Base-by-base conservation (phyloP, 2,888 invertebrate genomes). In the Microchrysa polita region DNA sequence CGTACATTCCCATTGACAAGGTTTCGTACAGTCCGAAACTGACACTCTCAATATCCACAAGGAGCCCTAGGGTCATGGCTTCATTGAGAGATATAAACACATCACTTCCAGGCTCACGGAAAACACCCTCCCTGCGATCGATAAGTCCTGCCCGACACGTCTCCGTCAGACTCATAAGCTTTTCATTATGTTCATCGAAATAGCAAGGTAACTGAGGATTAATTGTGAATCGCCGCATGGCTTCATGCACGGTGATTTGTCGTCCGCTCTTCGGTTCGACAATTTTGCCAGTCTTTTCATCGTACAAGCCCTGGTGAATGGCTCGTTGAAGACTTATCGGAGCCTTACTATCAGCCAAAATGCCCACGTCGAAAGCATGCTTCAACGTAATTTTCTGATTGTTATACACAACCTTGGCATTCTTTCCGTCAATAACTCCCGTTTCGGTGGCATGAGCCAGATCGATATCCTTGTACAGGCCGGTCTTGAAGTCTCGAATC, bases 31-130 rank as follows among this genome's bases (percentile, higher is more conserved):
- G 83, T 20, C 93, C 92, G 81, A 95, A 94, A 72, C 92, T 90
- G 44, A 92, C 91, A 77, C 90, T 92, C 86, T 95, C 92, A 77
- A 95, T 93, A 80, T 95, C 95, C n/a, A 95, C 89, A 75, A 96
- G 92, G 63, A 93, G 86, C 5, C 94, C 94, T 78, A 90, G 83
- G 76, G 91, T 90, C 82, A 95, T 86, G 0, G 95, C 95, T 80
- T 91, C 90, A 23, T 90, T 90, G 5, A 95, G 82, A 9, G 92
- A 86, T 55, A 94, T 87, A 75, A 88, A 86, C 18, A 88, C 86
- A 77, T 90, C 90, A 10, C 90, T 89, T 71, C 89, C 88, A 0
- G 92, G 91, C 79, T 93, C 92, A 60, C 88, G 89, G 83, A 94
- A 94, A 75, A 90, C 91, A 0, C 94, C 94, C 59, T 90, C 91